Percentiles rank a stretch among this genome's conserved stretches.
Evolutionary conservation across 2,113 vertebrate genomes (phyloP).

Genomic region (Clarias magur): DNA sequence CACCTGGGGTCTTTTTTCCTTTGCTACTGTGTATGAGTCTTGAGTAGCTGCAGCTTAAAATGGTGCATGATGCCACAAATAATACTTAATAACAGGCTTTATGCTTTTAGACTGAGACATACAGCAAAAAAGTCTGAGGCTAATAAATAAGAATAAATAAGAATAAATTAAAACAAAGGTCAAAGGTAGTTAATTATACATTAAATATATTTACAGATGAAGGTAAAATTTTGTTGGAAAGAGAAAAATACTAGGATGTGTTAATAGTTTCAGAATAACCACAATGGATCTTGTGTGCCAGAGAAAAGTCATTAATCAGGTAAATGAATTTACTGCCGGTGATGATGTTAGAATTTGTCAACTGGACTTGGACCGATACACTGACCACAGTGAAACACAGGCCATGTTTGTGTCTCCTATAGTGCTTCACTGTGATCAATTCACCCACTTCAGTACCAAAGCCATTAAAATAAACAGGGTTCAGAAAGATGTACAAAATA

Average conservation of each 20-base stretch:
- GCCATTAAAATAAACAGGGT: not conserved
- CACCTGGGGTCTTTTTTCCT: slow-evolving; percentile 22
- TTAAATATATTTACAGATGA: not conserved
- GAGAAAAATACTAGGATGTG: not conserved
- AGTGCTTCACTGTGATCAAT: slow-evolving; percentile 1
- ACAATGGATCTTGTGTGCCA: not conserved
- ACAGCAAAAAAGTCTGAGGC: slow-evolving; percentile 1
- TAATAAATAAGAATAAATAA: too few relatives aligned
- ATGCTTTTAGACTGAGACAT: slow-evolving; percentile 12
- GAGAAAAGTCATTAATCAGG: slow-evolving; percentile 47
- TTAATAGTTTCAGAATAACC: not conserved
- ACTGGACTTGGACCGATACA: slow-evolving; percentile 24
- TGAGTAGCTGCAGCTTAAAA: slow-evolving; percentile 37
- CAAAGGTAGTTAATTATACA: not conserved
- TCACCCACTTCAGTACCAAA: not conserved
- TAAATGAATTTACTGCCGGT: not conserved
- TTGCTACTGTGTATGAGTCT: slow-evolving; percentile 23
- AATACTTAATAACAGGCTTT: not conserved
- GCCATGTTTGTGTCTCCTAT: slow-evolving; percentile 16
- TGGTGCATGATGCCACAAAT: slow-evolving; percentile 11
- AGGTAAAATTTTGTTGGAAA: not conserved
- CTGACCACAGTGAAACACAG: slow-evolving; percentile 6
- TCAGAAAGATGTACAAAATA: not conserved
- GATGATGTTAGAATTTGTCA: slow-evolving; percentile 5
- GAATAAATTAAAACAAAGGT: not conserved